phyloP scores from a whole-genome alignment of 2,888 invertebrate genomes.

The Graphium colonna region DNA sequence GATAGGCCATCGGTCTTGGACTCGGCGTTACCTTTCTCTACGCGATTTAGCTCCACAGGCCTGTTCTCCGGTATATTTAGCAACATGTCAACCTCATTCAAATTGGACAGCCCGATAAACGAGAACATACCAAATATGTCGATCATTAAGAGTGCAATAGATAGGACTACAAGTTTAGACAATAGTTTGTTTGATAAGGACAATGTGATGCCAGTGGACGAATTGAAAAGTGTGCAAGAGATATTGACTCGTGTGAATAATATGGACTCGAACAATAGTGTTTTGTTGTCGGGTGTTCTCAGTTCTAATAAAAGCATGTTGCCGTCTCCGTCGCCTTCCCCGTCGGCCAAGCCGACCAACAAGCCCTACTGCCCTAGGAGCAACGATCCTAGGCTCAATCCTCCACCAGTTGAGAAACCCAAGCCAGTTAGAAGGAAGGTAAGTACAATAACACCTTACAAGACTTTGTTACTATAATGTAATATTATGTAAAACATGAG shows the following conservation, averaged over 20 bases:
- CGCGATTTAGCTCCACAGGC: constrained; percentile 64
- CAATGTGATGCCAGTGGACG: constrained; percentile 61
- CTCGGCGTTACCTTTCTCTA: constrained; percentile 52
- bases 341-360: constrained; percentile 39
- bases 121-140: constrained; percentile 71
- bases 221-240: constrained; percentile 70
- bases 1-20: constrained; percentile 56
- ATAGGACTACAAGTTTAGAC: constrained; percentile 72
- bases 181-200: constrained; percentile 66
- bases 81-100: constrained; percentile 60
- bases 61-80: constrained; percentile 71
- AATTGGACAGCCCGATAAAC: constrained; percentile 51
- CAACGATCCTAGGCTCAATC: constrained; percentile 69
- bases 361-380: constrained; percentile 46
- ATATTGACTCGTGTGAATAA: constrained; percentile 74
- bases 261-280: constrained; percentile 76
- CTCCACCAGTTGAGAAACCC: constrained; percentile 69
- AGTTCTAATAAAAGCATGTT: constrained; percentile 42
- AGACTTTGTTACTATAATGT: no score
- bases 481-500: no score
- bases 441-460: no score
- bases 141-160: constrained; percentile 75
- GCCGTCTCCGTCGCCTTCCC: constrained; percentile 33
- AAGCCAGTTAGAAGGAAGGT: constrained; percentile 78
- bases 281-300: constrained; percentile 69